Conservation (phyloP, 2,888 invertebrate genomes). For the Magallana nippona region DNA sequence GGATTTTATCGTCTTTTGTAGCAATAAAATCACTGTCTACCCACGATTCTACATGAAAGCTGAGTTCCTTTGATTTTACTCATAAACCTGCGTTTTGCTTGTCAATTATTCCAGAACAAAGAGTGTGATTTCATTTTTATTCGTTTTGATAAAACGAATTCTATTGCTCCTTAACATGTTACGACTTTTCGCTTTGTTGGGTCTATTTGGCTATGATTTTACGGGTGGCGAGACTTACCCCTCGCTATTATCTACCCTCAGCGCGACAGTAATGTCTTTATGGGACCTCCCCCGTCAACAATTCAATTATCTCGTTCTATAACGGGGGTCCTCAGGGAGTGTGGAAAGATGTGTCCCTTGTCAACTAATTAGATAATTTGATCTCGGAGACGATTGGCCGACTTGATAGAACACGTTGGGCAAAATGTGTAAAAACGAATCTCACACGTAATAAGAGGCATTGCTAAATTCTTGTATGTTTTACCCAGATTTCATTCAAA, state of each 20-base stretch:
- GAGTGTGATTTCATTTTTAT: constrained; percentile 30
- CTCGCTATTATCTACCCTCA: not conserved
- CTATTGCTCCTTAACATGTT: constrained; percentile 37
- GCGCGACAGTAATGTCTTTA: not conserved
- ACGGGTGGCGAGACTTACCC: constrained; percentile 5
- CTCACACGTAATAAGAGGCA: not conserved
- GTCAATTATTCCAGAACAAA: constrained; percentile 21
- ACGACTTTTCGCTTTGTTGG: constrained; percentile 16
- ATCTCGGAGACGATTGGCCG: not conserved
- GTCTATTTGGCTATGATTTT: constrained; percentile 22
- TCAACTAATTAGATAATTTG: constrained; percentile 3
- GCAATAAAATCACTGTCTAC: constrained; percentile 28
- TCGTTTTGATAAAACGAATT: constrained; percentile 34
- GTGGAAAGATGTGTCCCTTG: not conserved
- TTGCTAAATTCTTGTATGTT: not conserved
- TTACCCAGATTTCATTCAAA: too few relatives aligned
- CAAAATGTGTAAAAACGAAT: not conserved
- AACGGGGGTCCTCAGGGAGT: constrained; percentile 11
- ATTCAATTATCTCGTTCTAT: constrained; percentile 13
- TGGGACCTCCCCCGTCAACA: constrained; percentile 21
- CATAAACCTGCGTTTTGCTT: not conserved
- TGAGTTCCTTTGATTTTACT: constrained; percentile 2
- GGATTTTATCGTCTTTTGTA: constrained; percentile 11
- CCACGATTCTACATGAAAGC: not conserved
- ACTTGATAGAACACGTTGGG: not conserved